phyloP scores from a whole-genome alignment of 2,797 vertebrate species.

The Urosaurus nigricauda region DNA sequence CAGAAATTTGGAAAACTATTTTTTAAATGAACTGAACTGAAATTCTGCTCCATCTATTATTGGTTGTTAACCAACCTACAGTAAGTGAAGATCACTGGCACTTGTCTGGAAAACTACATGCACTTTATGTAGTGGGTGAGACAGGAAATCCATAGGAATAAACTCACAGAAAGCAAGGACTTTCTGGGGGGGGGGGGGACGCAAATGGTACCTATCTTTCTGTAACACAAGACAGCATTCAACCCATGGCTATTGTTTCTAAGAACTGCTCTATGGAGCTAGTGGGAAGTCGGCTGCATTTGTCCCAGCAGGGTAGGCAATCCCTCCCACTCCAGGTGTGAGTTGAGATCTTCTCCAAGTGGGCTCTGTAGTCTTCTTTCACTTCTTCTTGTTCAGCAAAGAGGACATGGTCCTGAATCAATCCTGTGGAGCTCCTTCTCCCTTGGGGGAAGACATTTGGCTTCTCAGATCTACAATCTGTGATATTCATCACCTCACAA shows the following conservation, averaged over 20 bases:
- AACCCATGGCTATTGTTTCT: background rate
- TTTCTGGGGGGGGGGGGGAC: background rate
- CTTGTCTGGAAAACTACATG: too few species aligned
- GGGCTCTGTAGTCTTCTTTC: background rate
- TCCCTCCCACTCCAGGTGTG: background rate
- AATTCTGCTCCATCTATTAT: background rate
- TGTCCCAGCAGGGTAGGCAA: background rate
- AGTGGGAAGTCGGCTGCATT: background rate
- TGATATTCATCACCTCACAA: background rate
- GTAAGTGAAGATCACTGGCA: background rate
- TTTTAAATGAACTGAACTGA: too few species aligned
- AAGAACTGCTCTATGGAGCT: too few species aligned
- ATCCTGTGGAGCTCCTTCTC: background rate
- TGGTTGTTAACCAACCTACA: background rate
- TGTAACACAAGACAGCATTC: background rate
- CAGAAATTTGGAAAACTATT: too few species aligned
- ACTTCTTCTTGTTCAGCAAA: background rate
- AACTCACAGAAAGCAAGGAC: background rate
- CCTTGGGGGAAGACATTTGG: background rate
- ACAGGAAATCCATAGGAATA: background rate
- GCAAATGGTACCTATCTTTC: background rate
- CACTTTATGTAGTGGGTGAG: background rate
- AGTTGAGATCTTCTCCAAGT: background rate
- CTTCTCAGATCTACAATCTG: background rate
- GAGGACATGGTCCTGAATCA: background rate